Evolutionary conservation across 1,140 invertebrate species (phyloP).

Genomic region (Holotrichia oblita): DNA sequence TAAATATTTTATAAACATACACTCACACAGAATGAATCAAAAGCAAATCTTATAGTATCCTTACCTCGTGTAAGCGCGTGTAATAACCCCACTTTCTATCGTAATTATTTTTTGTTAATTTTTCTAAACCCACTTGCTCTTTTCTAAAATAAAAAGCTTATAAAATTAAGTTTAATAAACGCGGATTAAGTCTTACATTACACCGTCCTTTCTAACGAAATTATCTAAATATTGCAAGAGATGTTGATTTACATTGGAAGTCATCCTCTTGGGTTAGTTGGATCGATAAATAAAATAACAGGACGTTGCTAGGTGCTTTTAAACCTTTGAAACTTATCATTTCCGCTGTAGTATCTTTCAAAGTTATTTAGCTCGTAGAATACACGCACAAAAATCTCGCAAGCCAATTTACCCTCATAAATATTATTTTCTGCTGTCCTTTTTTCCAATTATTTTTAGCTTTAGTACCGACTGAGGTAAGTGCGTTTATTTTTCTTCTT

Average conservation of each 20-base stretch:
- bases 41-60: too few relatives aligned
- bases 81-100: background rate
- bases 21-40: too few relatives aligned
- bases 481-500: background rate
- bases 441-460: too few relatives aligned
- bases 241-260: background rate
- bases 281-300: background rate
- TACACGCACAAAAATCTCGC: too few relatives aligned
- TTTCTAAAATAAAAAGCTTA: slow-evolving; percentile 1
- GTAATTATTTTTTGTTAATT: background rate
- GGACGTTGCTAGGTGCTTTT: background rate
- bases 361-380: too few relatives aligned
- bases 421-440: background rate
- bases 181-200: background rate
- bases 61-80: background rate
- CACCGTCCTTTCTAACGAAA: background rate
- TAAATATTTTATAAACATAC: too few relatives aligned
- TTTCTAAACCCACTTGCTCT: background rate
- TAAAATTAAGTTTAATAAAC: background rate
- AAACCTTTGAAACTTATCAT: too few relatives aligned
- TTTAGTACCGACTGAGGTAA: too few relatives aligned
- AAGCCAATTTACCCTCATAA: background rate
- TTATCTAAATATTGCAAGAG: background rate
- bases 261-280: background rate
- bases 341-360: too few relatives aligned